Conservation (phyloP, 1,140 invertebrate genomes). For the Caenorhabditis inopinata region DNA sequence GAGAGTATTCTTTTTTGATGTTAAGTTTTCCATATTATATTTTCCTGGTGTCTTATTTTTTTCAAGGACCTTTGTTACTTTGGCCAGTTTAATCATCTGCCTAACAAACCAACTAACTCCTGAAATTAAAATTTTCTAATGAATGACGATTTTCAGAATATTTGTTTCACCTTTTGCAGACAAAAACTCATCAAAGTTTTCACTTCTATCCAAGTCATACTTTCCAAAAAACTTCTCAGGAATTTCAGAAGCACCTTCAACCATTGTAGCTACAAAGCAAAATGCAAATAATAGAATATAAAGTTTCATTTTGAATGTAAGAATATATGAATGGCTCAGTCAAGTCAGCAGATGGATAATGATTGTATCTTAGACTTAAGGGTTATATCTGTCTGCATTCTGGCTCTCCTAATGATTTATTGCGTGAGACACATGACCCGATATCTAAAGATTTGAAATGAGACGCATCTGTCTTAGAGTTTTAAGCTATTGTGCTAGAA, state of each 20-base stretch:
- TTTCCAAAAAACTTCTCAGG: slow-evolving; percentile 60
- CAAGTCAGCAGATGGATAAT: not conserved
- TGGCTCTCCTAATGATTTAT: not conserved
- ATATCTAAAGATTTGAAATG: not conserved
- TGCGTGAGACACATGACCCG: not conserved
- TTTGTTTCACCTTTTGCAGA: slow-evolving; percentile 48
- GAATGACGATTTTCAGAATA: not conserved
- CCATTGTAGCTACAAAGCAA: slow-evolving; percentile 67
- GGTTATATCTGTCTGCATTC: slow-evolving; percentile 1
- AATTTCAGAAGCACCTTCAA: slow-evolving; percentile 30
- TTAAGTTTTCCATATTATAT: slow-evolving; percentile 57
- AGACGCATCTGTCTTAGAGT: not conserved
- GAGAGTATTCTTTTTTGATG: slow-evolving; percentile 48
- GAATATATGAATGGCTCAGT: not conserved
- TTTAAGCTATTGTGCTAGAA: not conserved
- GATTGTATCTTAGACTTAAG: not conserved
- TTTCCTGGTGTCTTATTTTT: slow-evolving; percentile 37
- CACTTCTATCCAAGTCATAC: slow-evolving; percentile 57
- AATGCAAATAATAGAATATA: not conserved
- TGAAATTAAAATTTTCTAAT: not conserved
- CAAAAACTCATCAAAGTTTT: slow-evolving; percentile 64
- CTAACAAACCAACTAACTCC: slow-evolving; percentile 60
- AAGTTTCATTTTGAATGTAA: not conserved
- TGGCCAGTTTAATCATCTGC: slow-evolving; percentile 61
- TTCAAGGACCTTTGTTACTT: slow-evolving; percentile 60